A percentile compares a stretch with the other conserved stretches of the same genome.
Evolutionary conservation across 2,797 vertebrate species (phyloP).

Genomic region (Cryptoprocta ferox): DNA sequence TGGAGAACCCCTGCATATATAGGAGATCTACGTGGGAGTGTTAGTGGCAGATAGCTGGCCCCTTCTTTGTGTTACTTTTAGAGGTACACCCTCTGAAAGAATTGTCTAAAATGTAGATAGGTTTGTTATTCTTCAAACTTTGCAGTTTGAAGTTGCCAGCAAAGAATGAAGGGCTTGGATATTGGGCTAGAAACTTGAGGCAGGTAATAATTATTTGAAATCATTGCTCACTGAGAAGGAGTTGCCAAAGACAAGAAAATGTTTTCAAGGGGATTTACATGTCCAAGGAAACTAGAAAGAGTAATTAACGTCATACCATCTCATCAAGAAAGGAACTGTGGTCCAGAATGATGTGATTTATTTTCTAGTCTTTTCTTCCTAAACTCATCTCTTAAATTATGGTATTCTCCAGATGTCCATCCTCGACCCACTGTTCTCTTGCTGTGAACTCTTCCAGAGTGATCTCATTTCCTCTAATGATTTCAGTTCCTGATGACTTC

Average conservation of each 20-base stretch:
- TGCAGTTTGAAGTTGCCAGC: background rate
- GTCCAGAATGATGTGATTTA: conserved; percentile 63
- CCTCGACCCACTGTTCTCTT: conserved; percentile 62
- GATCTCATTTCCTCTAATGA: conserved; percentile 82
- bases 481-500: conserved; percentile 79
- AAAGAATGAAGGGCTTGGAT: background rate
- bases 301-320: conserved; percentile 49
- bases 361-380: conserved; percentile 66
- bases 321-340: conserved; percentile 45
- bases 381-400: conserved; percentile 69
- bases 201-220: conserved; percentile 42
- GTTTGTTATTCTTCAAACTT: background rate
- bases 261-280: conserved; percentile 29
- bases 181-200: conserved; percentile 16
- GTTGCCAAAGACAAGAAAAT: conserved; percentile 32
- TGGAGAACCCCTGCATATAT: background rate
- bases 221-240: background rate
- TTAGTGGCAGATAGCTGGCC: background rate
- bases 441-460: conserved; percentile 71
- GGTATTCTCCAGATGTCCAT: conserved; percentile 75
- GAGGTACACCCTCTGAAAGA: background rate
- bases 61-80: background rate
- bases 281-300: conserved; percentile 31
- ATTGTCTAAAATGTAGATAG: background rate
- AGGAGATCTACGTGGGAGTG: background rate